Evolutionary conservation across 2,888 invertebrate species (phyloP).

Genomic region (Drosophila histrio): DNA sequence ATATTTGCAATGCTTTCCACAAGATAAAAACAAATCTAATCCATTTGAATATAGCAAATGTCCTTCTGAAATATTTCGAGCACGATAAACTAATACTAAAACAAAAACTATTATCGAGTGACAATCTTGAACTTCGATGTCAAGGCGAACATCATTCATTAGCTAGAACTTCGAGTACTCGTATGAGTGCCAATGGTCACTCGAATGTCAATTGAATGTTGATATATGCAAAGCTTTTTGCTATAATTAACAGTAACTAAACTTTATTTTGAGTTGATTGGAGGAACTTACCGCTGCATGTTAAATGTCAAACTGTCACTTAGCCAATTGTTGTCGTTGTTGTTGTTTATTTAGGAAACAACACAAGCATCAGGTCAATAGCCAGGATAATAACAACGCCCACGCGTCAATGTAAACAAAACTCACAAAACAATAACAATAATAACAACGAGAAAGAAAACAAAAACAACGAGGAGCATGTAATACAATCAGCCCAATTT

Average conservation of each 20-base stretch:
- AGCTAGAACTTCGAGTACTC: background rate
- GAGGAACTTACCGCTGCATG: conserved; percentile 42
- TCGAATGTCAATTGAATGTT: background rate
- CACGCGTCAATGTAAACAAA: conserved; percentile 56
- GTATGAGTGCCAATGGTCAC: background rate
- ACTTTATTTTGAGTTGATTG: conserved; percentile 30
- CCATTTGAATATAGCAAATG: conserved; percentile 6
- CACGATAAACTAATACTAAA: background rate
- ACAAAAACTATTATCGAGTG: conserved; percentile 16
- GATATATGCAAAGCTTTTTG: conserved; percentile 33
- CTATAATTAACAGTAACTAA: conserved; percentile 62
- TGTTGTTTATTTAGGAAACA: conserved; percentile 23
- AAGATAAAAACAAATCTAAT: conserved; percentile 8
- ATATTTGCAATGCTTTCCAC: background rate
- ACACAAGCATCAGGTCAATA: conserved; percentile 6
- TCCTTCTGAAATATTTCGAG: conserved; percentile 3
- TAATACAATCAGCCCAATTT: conserved; percentile 67
- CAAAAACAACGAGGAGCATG: background rate
- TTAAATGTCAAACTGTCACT: conserved; percentile 66
- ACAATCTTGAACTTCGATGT: conserved; percentile 49
- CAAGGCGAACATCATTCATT: conserved; percentile 60
- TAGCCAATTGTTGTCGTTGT: conserved; percentile 20
- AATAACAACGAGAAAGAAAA: background rate
- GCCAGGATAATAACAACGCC: conserved; percentile 17
- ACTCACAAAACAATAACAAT: conserved; percentile 26